Percentiles rank a stretch among this genome's conserved stretches.
These are phyloP conservation scores for Melanophora roralis DNA, from an alignment of 2,888 invertebrate species.

Conservation along the genomic window DNA sequence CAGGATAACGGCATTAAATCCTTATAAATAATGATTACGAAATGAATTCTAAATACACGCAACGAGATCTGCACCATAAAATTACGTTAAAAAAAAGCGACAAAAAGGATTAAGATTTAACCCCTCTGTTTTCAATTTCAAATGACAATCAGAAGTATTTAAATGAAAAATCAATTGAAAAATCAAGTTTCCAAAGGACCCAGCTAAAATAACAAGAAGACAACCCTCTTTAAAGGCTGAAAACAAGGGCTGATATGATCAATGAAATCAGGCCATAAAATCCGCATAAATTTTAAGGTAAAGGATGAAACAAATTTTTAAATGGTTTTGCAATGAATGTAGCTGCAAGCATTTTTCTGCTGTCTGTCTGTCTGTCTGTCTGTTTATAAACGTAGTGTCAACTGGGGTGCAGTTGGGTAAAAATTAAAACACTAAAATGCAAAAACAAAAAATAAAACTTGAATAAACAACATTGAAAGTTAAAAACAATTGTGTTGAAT, in stretches of 20 bases:
- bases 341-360: background rate
- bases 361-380: background rate
- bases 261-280: slow-evolving; percentile 34
- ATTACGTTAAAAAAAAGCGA: background rate
- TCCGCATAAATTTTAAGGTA: background rate
- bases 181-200: slow-evolving; percentile 52
- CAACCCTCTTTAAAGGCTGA: slow-evolving; percentile 38
- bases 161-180: slow-evolving; percentile 63
- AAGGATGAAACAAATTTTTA: background rate
- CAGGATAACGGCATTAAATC: slow-evolving; percentile 1
- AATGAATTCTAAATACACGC: slow-evolving; percentile 24
- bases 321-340: slow-evolving; percentile 29
- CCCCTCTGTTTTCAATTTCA: slow-evolving; percentile 41
- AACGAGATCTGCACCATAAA: background rate
- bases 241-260: slow-evolving; percentile 46
- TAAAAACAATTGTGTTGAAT: slow-evolving; percentile 60
- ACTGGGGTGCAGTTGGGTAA: slow-evolving; percentile 46
- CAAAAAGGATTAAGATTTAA: slow-evolving; percentile 58
- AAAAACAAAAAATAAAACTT: slow-evolving; percentile 29
- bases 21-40: slow-evolving; percentile 48
- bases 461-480: slow-evolving; percentile 41
- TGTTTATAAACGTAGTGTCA: slow-evolving; percentile 43
- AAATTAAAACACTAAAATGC: slow-evolving; percentile 45
- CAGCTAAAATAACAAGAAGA: slow-evolving; percentile 45
- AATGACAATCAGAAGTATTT: slow-evolving; percentile 33